Evolutionary conservation across 2,888 invertebrate species (phyloP).

Genomic region (Cepaea hortensis): DNA sequence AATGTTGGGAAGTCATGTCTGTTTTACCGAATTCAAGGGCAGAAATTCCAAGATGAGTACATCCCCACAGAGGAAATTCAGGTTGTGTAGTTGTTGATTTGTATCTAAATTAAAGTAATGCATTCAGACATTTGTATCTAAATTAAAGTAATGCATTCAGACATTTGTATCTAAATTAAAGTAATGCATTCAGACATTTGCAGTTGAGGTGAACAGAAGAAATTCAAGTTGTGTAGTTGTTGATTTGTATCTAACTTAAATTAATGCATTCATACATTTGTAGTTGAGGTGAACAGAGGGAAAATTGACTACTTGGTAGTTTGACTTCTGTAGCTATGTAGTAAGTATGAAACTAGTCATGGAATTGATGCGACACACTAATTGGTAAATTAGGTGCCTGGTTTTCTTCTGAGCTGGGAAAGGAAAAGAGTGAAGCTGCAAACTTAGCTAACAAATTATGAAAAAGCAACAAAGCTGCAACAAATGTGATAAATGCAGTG

Average conservation of each 20-base stretch:
- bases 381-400: too few species aligned
- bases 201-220: conserved; percentile 84
- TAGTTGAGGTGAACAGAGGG: conserved; percentile 84
- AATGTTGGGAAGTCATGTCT: conserved; percentile 96
- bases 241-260: not conserved
- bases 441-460: too few species aligned
- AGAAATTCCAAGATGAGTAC: conserved; percentile 92
- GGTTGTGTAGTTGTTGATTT: conserved; percentile 76
- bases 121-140: not conserved
- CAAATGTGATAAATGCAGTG: too few species aligned
- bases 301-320: conserved; percentile 74
- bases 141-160: not conserved
- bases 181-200: not conserved
- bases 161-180: not conserved
- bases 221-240: conserved; percentile 83
- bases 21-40: conserved; percentile 91
- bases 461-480: too few species aligned
- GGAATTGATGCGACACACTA: too few species aligned
- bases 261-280: not conserved
- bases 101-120: not conserved
- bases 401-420: too few species aligned
- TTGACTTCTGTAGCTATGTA: too few species aligned
- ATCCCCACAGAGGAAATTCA: conserved; percentile 96
- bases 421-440: too few species aligned
- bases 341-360: too few species aligned